Evolutionary conservation across 2,797 vertebrate species (phyloP).

Genomic region (Buphagus erythrorhynchus): DNA sequence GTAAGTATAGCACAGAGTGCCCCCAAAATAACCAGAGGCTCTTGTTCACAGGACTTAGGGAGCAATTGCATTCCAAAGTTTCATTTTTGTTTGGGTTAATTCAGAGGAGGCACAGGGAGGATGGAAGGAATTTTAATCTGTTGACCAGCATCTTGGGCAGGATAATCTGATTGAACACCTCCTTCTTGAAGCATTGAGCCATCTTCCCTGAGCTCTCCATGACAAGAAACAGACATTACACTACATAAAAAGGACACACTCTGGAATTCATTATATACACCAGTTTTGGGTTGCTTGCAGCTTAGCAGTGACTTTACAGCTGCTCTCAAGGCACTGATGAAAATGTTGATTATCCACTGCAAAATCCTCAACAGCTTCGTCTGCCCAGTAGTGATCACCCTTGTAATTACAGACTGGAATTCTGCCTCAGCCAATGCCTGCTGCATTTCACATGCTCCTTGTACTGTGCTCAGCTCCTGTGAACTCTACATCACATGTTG

Average conservation of each 20-base stretch:
- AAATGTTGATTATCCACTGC: not conserved
- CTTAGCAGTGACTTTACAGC: not conserved
- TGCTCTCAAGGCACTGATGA: not conserved
- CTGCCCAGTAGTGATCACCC: not conserved
- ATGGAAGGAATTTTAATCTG: not conserved
- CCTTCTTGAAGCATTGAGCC: not conserved
- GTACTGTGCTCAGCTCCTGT: not conserved
- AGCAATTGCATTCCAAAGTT: rapidly evolving
- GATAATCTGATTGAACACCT: not conserved
- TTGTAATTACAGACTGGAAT: not conserved
- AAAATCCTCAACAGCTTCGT: not conserved
- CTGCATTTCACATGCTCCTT: not conserved
- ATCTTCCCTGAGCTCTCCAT: not conserved
- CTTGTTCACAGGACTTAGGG: not conserved
- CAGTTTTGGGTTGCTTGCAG: not conserved
- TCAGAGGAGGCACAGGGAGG: not conserved
- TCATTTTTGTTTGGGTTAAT: not conserved
- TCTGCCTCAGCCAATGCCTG: not conserved
- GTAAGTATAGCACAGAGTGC: not conserved
- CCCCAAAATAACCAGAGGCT: not conserved
- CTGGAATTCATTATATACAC: not conserved
- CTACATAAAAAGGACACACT: not conserved
- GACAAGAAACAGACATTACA: not conserved
- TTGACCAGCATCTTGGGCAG: not conserved
- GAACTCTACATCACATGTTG: not conserved